Conservation (phyloP, 2,888 invertebrate species). For the Trichogramma dendrolimi region DNA sequence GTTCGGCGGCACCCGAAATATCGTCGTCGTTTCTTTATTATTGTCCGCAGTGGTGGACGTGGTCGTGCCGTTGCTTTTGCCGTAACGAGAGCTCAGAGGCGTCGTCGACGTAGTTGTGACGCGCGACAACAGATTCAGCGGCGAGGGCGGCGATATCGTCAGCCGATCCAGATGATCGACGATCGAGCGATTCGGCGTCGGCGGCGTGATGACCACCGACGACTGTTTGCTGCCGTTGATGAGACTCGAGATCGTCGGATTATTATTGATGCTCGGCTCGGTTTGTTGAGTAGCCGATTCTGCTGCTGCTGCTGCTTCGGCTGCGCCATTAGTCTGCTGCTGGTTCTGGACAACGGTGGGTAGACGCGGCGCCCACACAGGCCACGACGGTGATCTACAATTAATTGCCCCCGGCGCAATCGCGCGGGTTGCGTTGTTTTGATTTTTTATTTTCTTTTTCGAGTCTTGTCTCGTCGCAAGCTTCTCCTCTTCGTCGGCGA, state of each 20-base stretch:
- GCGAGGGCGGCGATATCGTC: conserved; percentile 42
- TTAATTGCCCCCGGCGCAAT: conserved; percentile 32
- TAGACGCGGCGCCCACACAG: conserved; percentile 57
- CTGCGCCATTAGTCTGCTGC: conserved; percentile 13
- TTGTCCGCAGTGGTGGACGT: conserved; percentile 23
- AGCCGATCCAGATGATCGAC: conserved; percentile 12
- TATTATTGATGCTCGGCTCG: conserved; percentile 20
- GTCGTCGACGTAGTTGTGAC: conserved; percentile 7
- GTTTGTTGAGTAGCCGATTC: conserved; percentile 29
- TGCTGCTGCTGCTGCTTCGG: conserved; percentile 17
- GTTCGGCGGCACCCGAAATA: conserved; percentile 4
- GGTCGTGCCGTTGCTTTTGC: conserved; percentile 4
- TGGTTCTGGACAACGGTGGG: conserved; percentile 45
- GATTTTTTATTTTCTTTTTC: conserved; percentile 2
- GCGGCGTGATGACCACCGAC: too few species aligned
- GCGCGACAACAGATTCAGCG: conserved; percentile 29
- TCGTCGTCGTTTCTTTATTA: conserved; percentile 25
- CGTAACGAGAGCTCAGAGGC: conserved; percentile 33
- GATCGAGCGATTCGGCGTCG: too few species aligned
- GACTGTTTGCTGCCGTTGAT: too few species aligned
- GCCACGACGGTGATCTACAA: conserved; percentile 61
- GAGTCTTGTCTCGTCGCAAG: not conserved
- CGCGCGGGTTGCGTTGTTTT: not conserved
- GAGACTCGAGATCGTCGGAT: not conserved
- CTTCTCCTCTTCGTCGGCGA: too few species aligned